phyloP scores from a whole-genome alignment of 2,888 invertebrate species.

The Mimumesa dahlbomi region DNA sequence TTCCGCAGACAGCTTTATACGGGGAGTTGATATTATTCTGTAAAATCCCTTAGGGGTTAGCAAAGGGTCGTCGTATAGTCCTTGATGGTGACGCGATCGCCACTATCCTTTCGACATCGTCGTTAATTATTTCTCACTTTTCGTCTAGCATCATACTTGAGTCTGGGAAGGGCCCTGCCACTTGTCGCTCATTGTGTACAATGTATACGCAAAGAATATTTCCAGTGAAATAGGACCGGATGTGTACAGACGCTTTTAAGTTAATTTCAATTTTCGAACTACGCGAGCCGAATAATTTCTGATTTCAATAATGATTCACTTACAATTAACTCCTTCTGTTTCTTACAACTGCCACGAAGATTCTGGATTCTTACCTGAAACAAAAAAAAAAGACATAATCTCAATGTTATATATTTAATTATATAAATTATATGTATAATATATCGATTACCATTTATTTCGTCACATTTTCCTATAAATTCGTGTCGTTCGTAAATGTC shows the following conservation, averaged over 20 bases:
- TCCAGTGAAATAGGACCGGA: not conserved
- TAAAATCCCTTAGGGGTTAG: slow-evolving; percentile 68
- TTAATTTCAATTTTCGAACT: slow-evolving; percentile 20
- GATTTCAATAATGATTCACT: slow-evolving; percentile 17
- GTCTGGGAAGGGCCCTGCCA: slow-evolving; percentile 41
- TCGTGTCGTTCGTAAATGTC: too few relatives aligned
- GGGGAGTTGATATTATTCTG: slow-evolving; percentile 64
- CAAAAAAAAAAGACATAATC: slow-evolving; percentile 20
- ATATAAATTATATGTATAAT: too few relatives aligned
- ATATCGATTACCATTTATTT: too few relatives aligned
- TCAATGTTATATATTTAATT: too few relatives aligned
- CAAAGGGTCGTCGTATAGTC: slow-evolving; percentile 65
- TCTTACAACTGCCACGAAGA: not conserved
- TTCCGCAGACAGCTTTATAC: slow-evolving; percentile 47
- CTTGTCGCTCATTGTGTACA: slow-evolving; percentile 53
- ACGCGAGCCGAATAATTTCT: not conserved
- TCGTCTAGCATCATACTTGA: slow-evolving; percentile 76
- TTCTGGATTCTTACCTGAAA: slow-evolving; percentile 55
- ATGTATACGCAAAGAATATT: slow-evolving; percentile 39
- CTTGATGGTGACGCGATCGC: slow-evolving; percentile 73
- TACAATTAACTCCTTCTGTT: not conserved
- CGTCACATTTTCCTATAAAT: too few relatives aligned
- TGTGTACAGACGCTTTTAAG: slow-evolving; percentile 12
- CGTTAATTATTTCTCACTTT: slow-evolving; percentile 77
- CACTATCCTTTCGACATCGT: slow-evolving; percentile 73